Conservation (phyloP, 2,113 vertebrate genomes). For the Dendropsophus ebraccatus region DNA sequence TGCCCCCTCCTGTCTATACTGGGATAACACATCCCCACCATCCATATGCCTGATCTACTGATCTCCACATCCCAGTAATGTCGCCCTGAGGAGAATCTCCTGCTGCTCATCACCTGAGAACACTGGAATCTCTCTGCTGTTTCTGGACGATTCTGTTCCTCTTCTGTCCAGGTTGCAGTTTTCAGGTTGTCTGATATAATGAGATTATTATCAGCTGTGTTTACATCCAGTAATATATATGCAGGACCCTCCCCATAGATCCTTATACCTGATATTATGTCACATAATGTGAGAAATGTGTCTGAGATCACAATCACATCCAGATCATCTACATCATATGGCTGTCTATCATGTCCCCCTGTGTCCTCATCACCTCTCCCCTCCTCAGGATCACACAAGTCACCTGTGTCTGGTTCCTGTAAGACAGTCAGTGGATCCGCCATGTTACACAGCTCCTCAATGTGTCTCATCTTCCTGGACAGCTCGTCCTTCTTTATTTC, state of each 20-base stretch:
- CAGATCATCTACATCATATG: neutral
- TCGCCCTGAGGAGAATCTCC: too few relatives aligned
- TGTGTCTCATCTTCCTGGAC: slow-evolving; percentile 1
- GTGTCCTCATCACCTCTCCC: neutral
- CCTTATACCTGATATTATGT: neutral
- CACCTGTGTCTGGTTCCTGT: neutral
- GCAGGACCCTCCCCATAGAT: neutral
- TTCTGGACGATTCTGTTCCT: neutral
- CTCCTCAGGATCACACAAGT: neutral
- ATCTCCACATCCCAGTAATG: too few relatives aligned
- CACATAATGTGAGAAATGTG: neutral
- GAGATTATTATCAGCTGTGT: neutral
- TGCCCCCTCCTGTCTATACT: too few relatives aligned
- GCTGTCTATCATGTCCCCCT: neutral
- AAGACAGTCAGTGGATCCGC: too few relatives aligned
- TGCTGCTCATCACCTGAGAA: too few relatives aligned
- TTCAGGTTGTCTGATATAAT: neutral
- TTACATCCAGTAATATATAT: neutral
- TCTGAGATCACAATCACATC: neutral
- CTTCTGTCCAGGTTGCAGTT: neutral
- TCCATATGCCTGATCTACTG: too few relatives aligned
- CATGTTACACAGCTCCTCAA: neutral
- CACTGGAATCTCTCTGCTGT: neutral
- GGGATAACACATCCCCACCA: too few relatives aligned
- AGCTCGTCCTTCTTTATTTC: slow-evolving; percentile 6